These are phyloP conservation scores for Siniperca obscura DNA, from an alignment of 2,797 vertebrate genomes.

Conservation along the genomic window DNA sequence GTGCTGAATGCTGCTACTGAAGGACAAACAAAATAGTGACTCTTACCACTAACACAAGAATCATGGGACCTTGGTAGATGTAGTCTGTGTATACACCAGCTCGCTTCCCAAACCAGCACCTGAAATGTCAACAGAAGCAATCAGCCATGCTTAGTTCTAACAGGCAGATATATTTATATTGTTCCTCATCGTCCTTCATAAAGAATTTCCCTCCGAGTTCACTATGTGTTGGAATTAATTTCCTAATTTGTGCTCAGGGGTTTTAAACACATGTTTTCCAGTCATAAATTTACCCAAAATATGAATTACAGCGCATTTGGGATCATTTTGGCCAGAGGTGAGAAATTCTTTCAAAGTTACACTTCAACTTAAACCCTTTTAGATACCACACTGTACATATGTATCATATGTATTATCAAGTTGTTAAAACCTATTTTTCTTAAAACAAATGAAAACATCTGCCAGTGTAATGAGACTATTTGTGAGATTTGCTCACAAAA, in stretches of 20 bases:
- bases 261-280: constrained; percentile 14
- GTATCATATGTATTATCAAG: neutral
- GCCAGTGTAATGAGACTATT: neutral
- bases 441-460: neutral
- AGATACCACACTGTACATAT: neutral
- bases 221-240: neutral
- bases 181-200: constrained; percentile 6
- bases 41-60: constrained; percentile 94
- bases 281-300: constrained; percentile 24
- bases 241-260: constrained; percentile 8
- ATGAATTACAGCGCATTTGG: neutral
- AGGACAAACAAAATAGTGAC: neutral
- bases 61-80: constrained; percentile 97
- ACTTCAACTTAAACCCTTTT: neutral
- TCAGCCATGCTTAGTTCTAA: constrained; percentile 11
- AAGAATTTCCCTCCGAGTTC: constrained; percentile 6
- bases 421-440: neutral
- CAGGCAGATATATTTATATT: constrained; percentile 13
- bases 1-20: neutral
- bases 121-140: constrained; percentile 66
- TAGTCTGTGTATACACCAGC: constrained; percentile 94
- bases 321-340: neutral
- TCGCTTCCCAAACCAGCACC: constrained; percentile 96
- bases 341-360: neutral
- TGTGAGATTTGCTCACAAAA: constrained; percentile 5